A percentile compares a stretch with the other conserved stretches of the same genome.
Conservation (phyloP, 2,888 invertebrate genomes). For the Nemoura dubitans region DNA sequence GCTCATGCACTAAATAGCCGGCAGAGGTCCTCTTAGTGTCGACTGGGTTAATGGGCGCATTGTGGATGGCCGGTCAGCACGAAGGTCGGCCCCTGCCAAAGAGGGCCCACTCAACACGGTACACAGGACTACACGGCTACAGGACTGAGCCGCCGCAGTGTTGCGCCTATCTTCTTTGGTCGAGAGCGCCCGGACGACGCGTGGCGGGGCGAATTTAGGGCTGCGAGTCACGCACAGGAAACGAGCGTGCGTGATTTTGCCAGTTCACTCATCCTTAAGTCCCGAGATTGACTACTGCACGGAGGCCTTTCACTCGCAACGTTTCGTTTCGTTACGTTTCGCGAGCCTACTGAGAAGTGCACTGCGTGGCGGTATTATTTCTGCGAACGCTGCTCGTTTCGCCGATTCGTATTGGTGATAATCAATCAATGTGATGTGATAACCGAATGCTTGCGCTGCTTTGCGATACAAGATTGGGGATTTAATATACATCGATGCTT, state of each 20-base stretch:
- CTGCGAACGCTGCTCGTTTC: neutral
- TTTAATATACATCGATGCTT: neutral
- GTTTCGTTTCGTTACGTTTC: neutral
- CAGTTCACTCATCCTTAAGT: slow-evolving; percentile 36
- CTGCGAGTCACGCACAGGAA: neutral
- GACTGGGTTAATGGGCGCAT: slow-evolving; percentile 1
- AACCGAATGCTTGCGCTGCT: neutral
- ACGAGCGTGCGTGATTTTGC: slow-evolving; percentile 16
- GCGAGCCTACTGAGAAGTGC: neutral
- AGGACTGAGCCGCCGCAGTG: too few relatives aligned
- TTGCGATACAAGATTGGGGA: neutral
- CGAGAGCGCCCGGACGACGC: slow-evolving; percentile 1
- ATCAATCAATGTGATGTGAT: neutral
- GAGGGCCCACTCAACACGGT: neutral
- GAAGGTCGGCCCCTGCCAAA: neutral
- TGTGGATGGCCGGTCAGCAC: slow-evolving; percentile 21
- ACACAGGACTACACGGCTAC: too few relatives aligned
- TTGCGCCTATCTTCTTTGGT: neutral
- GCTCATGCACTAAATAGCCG: neutral
- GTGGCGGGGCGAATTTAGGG: neutral
- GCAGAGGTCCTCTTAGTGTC: slow-evolving; percentile 3
- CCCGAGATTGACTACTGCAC: slow-evolving; percentile 31
- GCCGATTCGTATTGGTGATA: neutral
- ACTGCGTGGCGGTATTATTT: neutral
- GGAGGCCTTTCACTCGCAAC: neutral